Percentiles rank a stretch among this genome's conserved stretches.
These are phyloP conservation scores for Andrena bucephala DNA, from an alignment of 2,888 invertebrate species.

Conservation along the genomic window DNA sequence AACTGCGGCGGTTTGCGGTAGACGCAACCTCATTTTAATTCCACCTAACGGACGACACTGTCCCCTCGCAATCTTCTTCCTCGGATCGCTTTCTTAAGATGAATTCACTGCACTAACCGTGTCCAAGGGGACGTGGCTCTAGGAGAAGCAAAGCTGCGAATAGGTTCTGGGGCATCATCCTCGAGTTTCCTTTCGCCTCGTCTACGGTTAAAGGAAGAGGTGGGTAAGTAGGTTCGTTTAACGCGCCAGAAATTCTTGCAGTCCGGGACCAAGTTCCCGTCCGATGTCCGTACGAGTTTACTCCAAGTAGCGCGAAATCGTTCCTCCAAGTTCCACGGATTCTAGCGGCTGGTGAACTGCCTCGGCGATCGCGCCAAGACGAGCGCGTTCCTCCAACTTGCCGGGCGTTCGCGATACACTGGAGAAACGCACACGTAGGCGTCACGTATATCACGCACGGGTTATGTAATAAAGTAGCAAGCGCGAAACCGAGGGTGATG, in stretches of 20 bases:
- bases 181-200: too few species aligned
- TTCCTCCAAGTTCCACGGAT: constrained; percentile 31
- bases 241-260: constrained; percentile 32
- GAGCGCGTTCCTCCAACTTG: constrained; percentile 53
- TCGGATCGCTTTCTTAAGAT: too few species aligned
- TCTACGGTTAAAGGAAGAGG: background rate
- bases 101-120: too few species aligned
- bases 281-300: constrained; percentile 48
- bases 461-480: constrained; percentile 65
- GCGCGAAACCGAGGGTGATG: constrained; percentile 29
- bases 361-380: constrained; percentile 34
- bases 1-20: constrained; percentile 68
- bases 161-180: too few species aligned
- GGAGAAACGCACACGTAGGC: background rate
- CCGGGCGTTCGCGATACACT: constrained; percentile 46
- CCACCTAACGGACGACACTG: constrained; percentile 47
- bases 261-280: background rate
- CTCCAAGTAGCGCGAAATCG: constrained; percentile 28
- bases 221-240: constrained; percentile 16
- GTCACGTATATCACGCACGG: constrained; percentile 39
- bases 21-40: constrained; percentile 67
- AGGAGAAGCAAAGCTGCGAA: too few species aligned
- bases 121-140: too few species aligned
- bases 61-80: background rate
- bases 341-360: constrained; percentile 49